Base-by-base conservation (phyloP, 1,140 invertebrate genomes). In the Drosophila biarmipes region DNA sequence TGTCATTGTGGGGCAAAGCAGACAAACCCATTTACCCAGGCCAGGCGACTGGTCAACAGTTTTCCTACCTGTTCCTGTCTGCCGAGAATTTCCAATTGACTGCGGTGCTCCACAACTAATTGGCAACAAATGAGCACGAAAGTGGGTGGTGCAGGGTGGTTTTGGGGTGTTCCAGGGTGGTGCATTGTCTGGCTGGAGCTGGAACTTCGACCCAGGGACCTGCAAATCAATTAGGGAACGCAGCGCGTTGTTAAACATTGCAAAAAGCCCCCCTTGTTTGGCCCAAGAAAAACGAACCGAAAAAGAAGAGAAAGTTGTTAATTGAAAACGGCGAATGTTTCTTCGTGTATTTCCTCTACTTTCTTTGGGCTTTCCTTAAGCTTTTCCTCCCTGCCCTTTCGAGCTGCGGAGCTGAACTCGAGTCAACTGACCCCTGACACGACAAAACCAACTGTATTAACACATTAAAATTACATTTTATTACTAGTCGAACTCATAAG, bases 381-480 rank as follows among this genome's bases (percentile, higher is more conserved):
- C 37, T 14, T 24, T 29, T 14, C 19, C 21, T 62, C 24, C 38
- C 10, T 69, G 24, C 31, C 31, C 34, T 10, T 69, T 31, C 38
- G 29, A 48, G 10, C 17, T 43, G 67, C 17, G 6, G n/a, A 34
- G 46, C 46, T 10, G 27, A 61, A 53, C 34, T 24, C 24, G 37
- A 62, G 57, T 59, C 49, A 69, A 62, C 63, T 48, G 63, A 58
- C 31, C 71, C 43, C 55, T 67, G 72, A 77, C 84, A 76, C 76
- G 80, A 77, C 76, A 80, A 62, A 64, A 24, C 84, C 75, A 67
- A 77, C 75, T 73, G 85, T 84, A 89, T 89, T 89, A 89, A 89
- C 79, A 89, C 84, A 89, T 89, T 89, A 89, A 89, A 89, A 89
- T 84, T 82, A 80, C 79, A 78, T 89, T 84, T 89, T 89, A 89